phyloP scores from a whole-genome alignment of 2,888 invertebrate species.

The Melipona bicolor region DNA sequence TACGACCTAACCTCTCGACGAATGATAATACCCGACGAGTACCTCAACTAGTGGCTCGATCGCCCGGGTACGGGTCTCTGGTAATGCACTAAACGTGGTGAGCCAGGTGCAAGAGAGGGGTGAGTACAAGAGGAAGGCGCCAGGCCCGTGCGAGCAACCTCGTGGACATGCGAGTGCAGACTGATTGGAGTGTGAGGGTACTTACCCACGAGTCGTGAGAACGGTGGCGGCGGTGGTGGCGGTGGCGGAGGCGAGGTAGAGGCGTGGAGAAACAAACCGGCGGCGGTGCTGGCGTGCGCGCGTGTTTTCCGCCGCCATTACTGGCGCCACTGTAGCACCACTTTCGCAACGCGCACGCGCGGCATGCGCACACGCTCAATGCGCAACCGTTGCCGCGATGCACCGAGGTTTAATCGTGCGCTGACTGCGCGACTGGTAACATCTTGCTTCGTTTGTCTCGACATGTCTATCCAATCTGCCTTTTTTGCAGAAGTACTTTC shows the following conservation, averaged over 20 bases:
- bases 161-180: conserved; percentile 84
- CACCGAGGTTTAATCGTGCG: conserved; percentile 62
- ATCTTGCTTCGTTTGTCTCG: conserved; percentile 22
- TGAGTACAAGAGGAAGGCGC: conserved; percentile 78
- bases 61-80: conserved; percentile 57
- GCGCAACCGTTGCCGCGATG: conserved; percentile 55
- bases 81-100: conserved; percentile 57
- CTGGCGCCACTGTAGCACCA: conserved; percentile 71
- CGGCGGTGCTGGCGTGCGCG: conserved; percentile 74
- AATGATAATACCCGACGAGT: conserved; percentile 59
- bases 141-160: conserved; percentile 80
- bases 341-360: conserved; percentile 48
- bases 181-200: conserved; percentile 83
- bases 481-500: background rate
- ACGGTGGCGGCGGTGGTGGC: conserved; percentile 71
- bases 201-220: conserved; percentile 82
- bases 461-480: background rate
- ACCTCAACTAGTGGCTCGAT: conserved; percentile 66
- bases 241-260: conserved; percentile 76
- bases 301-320: conserved; percentile 75
- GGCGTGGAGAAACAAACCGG: conserved; percentile 76
- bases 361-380: conserved; percentile 58
- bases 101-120: conserved; percentile 66
- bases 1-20: conserved; percentile 70
- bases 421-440: conserved; percentile 56